Evolutionary conservation across 2,113 vertebrate species (phyloP), one percentile per base, ranked within the genome.

Genomic region (Percopsis transmontana): DNA sequence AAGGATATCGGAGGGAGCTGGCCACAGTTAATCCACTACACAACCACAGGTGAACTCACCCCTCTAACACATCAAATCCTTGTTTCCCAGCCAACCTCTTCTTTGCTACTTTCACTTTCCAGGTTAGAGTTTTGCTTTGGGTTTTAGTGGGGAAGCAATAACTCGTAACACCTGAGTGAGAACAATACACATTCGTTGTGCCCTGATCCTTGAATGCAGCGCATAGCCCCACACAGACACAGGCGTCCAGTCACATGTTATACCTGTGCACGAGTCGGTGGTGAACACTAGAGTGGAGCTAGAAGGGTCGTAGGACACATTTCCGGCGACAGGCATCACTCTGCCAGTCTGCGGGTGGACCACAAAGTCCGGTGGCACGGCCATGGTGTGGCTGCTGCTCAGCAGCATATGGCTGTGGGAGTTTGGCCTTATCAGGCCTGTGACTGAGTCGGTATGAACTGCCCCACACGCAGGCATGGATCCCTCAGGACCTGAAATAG

Each of bases 261-360:
- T 48, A 92, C 91, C 90, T 83, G 85, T 23, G 19, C 72, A 85
- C 9, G 73, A 76, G 68, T 95, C 95, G 3, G 87, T 82, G 7
- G 90, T 87, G 13, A 91, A 83, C 55, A 95, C 88, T 61, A 96
- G 80, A 13, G 79, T 85, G 1, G 91, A 90, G 15, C 56, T 88
- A 41, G 74, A 40, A 2, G 94, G 89, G 68, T 96, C 93, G 0
- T 92, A 96, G 23, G 91, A 92, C 45, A 96, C 58, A 0, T 95
- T 95, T 7, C 95, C 95, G 12, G 89, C 81, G 18, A 94, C 41
- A 0, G 92, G 93, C 64, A 97, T 87, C 16, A 95, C 78, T n/a
- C 81, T 88, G 20, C 93, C 91, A 0, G 95, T 96, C 52, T 93
- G 86, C 0, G 94, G 93, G 70, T 96, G 94, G 27, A 98, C 54